Evolutionary conservation across 2,888 invertebrate species (phyloP), one percentile per base, ranked within the genome.

Genomic region (Willowsia nigromaculata): DNA sequence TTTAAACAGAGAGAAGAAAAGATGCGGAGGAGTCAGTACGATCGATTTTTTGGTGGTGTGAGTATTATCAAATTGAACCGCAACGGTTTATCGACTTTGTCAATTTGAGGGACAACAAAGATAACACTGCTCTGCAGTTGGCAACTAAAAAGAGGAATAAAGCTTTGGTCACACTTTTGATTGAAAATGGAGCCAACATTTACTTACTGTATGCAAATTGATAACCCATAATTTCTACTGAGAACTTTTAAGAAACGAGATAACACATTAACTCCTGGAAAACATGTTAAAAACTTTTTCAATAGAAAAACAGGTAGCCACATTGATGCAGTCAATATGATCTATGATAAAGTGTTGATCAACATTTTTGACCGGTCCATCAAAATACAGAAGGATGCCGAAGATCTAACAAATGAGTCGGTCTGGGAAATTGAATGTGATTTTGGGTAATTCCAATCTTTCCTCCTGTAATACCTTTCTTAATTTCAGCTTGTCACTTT

Each of bases 111-210:
- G 22, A 56, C 4, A 56, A 56, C 3, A 22, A 56, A 22, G 53
- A 11, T 2, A 56, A 56, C 3, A 56, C 22, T 22, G 22, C 53
- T 1, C 22, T 56, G 22, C 53, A 56, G 11, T 22, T 56, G 4
- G 53, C 53, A 22, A 56, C 53, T 9, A 11, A 56, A n/a, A 56
- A 11, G 4, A 56, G 18, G 22, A 22, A 56, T 22, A n/a, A 22
- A 22, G 3, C 22, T 3, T 47, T 74, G n/a, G 47, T 74, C 5
- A 22, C 43, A 25, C 13, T 74, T 2, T 15, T 74, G 11, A 22
- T 74, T 40, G 74, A 74, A 65, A 15, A 37, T 33, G 37, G 65
- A n/a, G 33, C 65, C 18, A 18, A 47, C 30, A 74, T 68, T 68
- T 40, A 18, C 18, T 1, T n/a, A 2, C 25, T 68, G 40, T 68